phyloP scores from a whole-genome alignment of 2,888 invertebrate genomes.

The Minunthozetes semirufus region DNA sequence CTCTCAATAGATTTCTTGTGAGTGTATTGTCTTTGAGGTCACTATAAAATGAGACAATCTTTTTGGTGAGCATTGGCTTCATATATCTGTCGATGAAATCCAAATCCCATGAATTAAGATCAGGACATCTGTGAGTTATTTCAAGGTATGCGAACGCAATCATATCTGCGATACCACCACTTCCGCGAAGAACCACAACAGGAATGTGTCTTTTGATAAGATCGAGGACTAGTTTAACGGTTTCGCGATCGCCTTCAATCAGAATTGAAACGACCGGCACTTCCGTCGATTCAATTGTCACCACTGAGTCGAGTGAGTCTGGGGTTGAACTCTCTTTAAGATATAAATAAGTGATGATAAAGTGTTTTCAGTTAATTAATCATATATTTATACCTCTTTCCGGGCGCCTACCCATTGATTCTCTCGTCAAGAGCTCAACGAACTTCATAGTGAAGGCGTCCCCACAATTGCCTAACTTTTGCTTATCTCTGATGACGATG shows the following conservation, averaged over 20 bases:
- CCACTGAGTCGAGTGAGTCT: background rate
- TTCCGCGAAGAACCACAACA: conserved; percentile 48
- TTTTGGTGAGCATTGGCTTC: conserved; percentile 48
- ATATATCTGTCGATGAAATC: conserved; percentile 47
- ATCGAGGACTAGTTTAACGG: conserved; percentile 46
- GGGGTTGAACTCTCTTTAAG: background rate
- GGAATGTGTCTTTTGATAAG: conserved; percentile 48
- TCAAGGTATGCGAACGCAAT: conserved; percentile 48
- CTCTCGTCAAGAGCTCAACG: conserved; percentile 13
- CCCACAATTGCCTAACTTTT: conserved; percentile 21
- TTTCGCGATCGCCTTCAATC: conserved; percentile 48
- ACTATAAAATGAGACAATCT: conserved; percentile 47
- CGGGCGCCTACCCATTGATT: background rate
- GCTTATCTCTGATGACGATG: conserved; percentile 45
- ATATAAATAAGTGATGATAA: too few relatives aligned
- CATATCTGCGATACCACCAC: conserved; percentile 48
- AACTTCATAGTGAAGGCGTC: conserved; percentile 28
- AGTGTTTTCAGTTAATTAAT: too few relatives aligned
- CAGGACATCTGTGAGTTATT: conserved; percentile 44
- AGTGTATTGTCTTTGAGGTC: conserved; percentile 47
- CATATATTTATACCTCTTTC: too few relatives aligned
- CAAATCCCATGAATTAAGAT: conserved; percentile 42
- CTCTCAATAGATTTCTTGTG: conserved; percentile 47
- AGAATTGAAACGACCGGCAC: conserved; percentile 48
- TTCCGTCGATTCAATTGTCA: conserved; percentile 38